These are phyloP conservation scores for pig (Sus scrofa) DNA, from an alignment of 2,113 vertebrate species.

Conservation along the genomic window DNA sequence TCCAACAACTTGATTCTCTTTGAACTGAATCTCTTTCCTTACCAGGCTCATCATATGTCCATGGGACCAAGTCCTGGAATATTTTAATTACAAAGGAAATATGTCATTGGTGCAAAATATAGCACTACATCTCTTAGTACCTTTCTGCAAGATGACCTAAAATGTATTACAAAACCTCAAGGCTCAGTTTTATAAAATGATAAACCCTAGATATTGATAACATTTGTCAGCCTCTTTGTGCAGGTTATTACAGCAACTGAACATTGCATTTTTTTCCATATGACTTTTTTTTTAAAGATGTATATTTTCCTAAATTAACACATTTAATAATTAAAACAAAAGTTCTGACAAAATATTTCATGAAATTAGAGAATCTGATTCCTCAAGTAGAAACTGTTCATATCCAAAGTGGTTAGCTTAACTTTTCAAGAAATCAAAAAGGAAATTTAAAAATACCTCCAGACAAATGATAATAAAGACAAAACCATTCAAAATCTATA, in stretches of 20 bases:
- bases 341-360: not conserved
- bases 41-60: fast-evolving
- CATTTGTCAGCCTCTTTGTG: not conserved
- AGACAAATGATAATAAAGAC: no score
- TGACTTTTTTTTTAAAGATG: not conserved
- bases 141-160: not conserved
- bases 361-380: not conserved
- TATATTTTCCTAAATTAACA: not conserved
- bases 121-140: not conserved
- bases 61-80: not conserved
- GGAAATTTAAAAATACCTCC: no score
- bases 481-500: no score
- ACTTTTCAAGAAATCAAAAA: not conserved
- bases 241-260: not conserved
- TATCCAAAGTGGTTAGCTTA: not conserved
- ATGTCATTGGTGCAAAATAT: not conserved
- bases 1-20: not conserved
- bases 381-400: not conserved
- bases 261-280: fast-evolving
- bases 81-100: not conserved
- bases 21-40: not conserved
- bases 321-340: not conserved
- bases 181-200: not conserved
- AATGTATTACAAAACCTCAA: not conserved
- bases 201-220: not conserved